Conservation (phyloP, 53 echinoderm and acorn worm genomes). For the Holothuria leucospilota region DNA sequence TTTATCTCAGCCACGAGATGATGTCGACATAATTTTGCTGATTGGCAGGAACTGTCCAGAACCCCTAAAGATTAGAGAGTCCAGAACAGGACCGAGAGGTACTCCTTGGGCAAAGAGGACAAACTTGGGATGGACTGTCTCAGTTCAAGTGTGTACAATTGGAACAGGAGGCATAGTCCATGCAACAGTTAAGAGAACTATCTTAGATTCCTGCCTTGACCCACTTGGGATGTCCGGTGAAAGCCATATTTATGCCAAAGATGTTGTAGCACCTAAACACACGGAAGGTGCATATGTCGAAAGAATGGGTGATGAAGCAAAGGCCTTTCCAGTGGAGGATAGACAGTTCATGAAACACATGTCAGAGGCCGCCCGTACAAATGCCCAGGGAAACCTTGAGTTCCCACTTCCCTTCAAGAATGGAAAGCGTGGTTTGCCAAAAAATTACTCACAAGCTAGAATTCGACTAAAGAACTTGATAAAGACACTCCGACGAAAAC, state of each 20-base stretch:
- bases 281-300: constrained; percentile 41
- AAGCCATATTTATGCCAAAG: constrained; percentile 55
- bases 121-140: constrained; percentile 66
- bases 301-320: constrained; percentile 21
- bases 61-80: constrained; percentile 66
- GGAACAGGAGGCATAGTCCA: not conserved
- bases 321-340: constrained; percentile 58
- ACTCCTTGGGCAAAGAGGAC: constrained; percentile 71
- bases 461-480: constrained; percentile 25
- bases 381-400: constrained; percentile 34
- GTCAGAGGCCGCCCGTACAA: constrained; percentile 51
- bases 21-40: constrained; percentile 50
- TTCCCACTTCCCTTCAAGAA: constrained; percentile 55
- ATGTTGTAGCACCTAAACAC: not conserved
- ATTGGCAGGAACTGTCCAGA: constrained; percentile 68
- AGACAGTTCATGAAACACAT: constrained; percentile 31
- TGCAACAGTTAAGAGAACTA: constrained; percentile 35
- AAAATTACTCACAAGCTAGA: constrained; percentile 41
- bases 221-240: not conserved
- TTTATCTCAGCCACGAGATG: constrained; percentile 40
- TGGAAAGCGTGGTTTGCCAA: constrained; percentile 31
- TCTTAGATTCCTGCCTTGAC: not conserved
- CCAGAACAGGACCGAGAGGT: constrained; percentile 55
- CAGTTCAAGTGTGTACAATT: constrained; percentile 55
- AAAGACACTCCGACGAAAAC: constrained; percentile 34